Evolutionary conservation across 2,113 vertebrate genomes (phyloP).

Genomic region (Albula goreensis): DNA sequence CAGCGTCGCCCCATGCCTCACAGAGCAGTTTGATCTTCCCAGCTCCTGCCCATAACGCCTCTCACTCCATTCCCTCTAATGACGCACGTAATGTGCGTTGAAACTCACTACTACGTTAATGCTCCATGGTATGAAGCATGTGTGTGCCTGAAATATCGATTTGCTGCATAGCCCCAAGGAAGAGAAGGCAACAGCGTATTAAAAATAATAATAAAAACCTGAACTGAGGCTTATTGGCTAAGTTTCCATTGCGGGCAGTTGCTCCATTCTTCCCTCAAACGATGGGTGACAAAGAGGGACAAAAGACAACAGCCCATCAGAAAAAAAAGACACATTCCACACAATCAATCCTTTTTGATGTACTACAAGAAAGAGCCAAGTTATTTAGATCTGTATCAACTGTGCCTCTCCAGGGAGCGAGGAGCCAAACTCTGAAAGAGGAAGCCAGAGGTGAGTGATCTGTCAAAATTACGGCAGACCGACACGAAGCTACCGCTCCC

Average conservation of each 20-base stretch:
- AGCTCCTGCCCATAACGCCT: background rate
- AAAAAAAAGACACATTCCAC: background rate
- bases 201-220: background rate
- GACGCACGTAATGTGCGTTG: background rate
- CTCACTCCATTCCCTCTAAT: background rate
- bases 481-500: background rate
- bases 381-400: constrained; percentile 2
- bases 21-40: background rate
- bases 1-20: background rate
- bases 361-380: background rate
- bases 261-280: background rate
- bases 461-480: background rate
- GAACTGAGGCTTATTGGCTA: background rate
- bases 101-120: background rate
- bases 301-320: background rate
- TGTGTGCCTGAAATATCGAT: background rate
- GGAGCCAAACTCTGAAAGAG: background rate
- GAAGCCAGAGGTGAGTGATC: background rate
- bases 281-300: background rate
- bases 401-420: background rate
- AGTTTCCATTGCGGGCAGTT: background rate
- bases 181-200: background rate
- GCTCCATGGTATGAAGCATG: background rate
- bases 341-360: background rate
- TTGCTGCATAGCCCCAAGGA: background rate